Conservation (phyloP, 1,140 invertebrate species). For the Lasioglossum baleicum region DNA sequence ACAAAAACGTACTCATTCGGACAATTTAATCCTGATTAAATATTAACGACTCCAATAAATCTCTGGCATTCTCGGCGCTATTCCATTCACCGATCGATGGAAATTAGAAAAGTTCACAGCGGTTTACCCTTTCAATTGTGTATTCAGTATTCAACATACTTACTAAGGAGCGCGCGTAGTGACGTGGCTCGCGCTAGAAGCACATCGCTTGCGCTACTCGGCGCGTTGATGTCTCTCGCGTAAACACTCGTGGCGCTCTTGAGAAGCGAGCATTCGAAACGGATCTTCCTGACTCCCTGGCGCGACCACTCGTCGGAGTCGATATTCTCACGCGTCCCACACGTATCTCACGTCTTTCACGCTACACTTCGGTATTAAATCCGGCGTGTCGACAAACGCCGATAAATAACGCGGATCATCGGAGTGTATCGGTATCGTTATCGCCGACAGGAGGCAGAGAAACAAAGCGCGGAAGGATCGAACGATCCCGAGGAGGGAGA, state of each 20-base stretch:
- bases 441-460: not conserved
- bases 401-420: not conserved
- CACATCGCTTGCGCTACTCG: not conserved
- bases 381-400: not conserved
- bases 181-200: not conserved
- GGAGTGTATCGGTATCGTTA: not conserved
- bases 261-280: not conserved
- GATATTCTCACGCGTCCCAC: not conserved
- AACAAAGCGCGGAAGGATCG: conserved; percentile 26
- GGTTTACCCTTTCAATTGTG: too few relatives aligned
- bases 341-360: not conserved
- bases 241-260: not conserved
- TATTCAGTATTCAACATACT: not conserved
- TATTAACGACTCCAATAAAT: not conserved
- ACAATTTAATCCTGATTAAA: not conserved
- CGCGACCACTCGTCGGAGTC: not conserved
- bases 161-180: not conserved
- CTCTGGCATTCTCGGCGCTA: too few relatives aligned
- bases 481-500: conserved; percentile 30
- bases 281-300: not conserved
- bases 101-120: not conserved
- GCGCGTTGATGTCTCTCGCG: not conserved
- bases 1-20: not conserved
- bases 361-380: not conserved
- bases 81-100: not conserved